phyloP scores from a whole-genome alignment of 2,113 vertebrate species.

The Cololabis saira region DNA sequence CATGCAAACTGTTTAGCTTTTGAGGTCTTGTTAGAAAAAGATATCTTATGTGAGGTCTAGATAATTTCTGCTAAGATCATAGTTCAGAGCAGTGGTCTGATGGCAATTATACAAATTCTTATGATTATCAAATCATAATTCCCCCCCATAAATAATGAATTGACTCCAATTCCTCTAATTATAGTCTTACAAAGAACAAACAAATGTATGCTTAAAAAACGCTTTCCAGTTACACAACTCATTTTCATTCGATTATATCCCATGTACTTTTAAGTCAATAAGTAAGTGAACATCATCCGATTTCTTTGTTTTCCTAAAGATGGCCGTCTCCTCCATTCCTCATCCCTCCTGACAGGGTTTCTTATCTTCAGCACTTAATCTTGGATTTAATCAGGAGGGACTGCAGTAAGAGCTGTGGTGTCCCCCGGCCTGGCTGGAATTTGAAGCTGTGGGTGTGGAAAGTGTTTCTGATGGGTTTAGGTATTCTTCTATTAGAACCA shows the following conservation, averaged over 20 bases:
- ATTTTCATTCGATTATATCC: no score
- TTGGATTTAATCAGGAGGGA: conserved; percentile 76
- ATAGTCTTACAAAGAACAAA: no score
- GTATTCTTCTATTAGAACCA: conserved; percentile 82
- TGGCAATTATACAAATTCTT: no score
- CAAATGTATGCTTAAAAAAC: no score
- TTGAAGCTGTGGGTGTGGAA: conserved; percentile 81
- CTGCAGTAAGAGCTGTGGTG: conserved; percentile 68
- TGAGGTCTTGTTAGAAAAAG: conserved; percentile 26
- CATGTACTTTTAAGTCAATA: no score
- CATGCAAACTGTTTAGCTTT: conserved; percentile 37
- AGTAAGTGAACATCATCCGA: no score
- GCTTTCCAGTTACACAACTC: no score
- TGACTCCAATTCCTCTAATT: no score
- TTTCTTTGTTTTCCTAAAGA: conserved; percentile 60
- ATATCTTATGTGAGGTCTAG: background rate
- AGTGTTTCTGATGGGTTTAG: conserved; percentile 80
- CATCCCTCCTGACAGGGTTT: conserved; percentile 65
- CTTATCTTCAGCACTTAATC: conserved; percentile 81
- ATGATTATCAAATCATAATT: no score
- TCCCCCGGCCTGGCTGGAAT: conserved; percentile 80
- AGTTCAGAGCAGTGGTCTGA: no score
- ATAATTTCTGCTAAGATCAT: no score
- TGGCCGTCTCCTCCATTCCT: conserved; percentile 59
- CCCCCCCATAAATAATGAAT: no score